Evolutionary conservation across 2,888 invertebrate species (phyloP), one percentile per base, ranked within the genome.

Genomic region (Frankliniella fusca): DNA sequence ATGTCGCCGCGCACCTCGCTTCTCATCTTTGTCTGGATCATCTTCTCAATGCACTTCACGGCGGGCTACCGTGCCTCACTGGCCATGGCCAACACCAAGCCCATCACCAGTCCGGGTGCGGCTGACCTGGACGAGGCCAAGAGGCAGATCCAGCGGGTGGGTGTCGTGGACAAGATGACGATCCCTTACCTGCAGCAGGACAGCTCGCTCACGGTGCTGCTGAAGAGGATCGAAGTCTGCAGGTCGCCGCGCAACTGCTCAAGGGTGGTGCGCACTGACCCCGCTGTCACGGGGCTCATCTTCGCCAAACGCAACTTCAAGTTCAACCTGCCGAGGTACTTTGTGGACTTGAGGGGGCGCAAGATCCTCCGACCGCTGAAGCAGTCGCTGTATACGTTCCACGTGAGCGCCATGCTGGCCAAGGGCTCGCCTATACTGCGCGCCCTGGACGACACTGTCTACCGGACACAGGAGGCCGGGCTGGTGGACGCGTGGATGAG

Each of bases 31-130:
- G 23, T 76, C 70, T 76, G 70, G 70, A 23, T 76, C 70, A 27
- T 76, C 70, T 76, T 76, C 70, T n/a, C 70, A 10, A 27, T 76
- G 70, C 70, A 76, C 27, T 76, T 76, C 70, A 76, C 70, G 70
- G 27, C 70, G 23, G 70, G 70, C 70, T 76, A 76, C 70, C 70
- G 70, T 27, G 70, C 70, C 70, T 27, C 70, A 2, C 70, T 76
- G 23, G 70, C 70, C 70, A 76, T 27, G 70, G 70, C 70, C 70
- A 76, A 76, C 70, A 11, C 27, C 23, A 27, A 27, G 11, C 23
- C 9, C 70, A 76, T 76, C 70, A 76, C 70, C 23, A n/a, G 23
- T 10, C 9, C 12, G 70, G 27, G 27, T 10, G 11, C 70, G 9
- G 1, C 70, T 27, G 27, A 23, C 27, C 27, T 76, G 23, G 27